Evolutionary conservation across 2,797 vertebrate genomes (phyloP).

Genomic region (Trichosurus vulpecula): DNA sequence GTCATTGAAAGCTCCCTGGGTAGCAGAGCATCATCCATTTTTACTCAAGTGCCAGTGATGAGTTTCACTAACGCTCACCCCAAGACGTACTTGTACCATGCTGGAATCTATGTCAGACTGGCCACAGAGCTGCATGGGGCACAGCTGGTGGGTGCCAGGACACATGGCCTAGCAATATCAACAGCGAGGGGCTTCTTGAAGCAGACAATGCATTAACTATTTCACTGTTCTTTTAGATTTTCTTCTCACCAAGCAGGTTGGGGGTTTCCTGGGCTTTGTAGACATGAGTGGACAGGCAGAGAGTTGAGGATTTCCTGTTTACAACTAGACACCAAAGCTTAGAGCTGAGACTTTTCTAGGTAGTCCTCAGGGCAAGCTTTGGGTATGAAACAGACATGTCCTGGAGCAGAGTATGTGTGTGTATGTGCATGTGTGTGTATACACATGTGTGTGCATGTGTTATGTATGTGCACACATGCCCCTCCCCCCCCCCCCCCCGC

Average conservation of each 20-base stretch:
- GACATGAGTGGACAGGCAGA: no score
- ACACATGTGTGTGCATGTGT: no score
- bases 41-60: conserved; percentile 74
- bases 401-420: neutral
- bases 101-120: conserved; percentile 46
- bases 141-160: conserved; percentile 50
- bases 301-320: neutral
- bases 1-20: conserved; percentile 57
- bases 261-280: neutral
- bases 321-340: neutral
- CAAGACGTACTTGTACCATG: conserved; percentile 65
- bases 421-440: neutral
- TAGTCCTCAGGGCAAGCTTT: neutral
- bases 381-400: neutral
- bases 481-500: no score
- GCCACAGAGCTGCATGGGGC: conserved; percentile 41
- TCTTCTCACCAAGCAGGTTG: neutral
- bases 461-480: neutral
- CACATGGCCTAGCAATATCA: neutral
- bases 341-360: neutral
- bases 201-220: neutral
- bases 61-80: conserved; percentile 73
- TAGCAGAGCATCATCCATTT: conserved; percentile 65
- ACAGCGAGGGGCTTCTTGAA: neutral
- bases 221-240: neutral